Evolutionary conservation across 2,888 invertebrate genomes (phyloP).

Genomic region (Zeuzera pyrina): DNA sequence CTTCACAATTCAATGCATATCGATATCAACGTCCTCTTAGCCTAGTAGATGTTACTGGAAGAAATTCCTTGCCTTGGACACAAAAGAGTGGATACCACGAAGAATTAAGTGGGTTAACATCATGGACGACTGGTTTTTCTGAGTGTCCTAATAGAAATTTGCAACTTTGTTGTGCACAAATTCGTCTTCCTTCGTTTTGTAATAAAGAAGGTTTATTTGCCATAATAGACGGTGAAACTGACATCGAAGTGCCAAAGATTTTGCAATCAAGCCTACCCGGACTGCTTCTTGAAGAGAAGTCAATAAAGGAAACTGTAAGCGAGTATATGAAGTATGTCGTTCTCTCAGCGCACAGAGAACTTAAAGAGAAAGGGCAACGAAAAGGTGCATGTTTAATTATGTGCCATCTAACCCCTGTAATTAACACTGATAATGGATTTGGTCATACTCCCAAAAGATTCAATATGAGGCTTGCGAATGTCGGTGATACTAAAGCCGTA

Average conservation of each 20-base stretch:
- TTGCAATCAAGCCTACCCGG: slow-evolving; percentile 84
- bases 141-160: slow-evolving; percentile 85
- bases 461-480: slow-evolving; percentile 80
- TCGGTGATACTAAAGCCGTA: slow-evolving; percentile 84
- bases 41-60: slow-evolving; percentile 87
- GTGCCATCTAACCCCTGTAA: slow-evolving; percentile 79
- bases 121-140: slow-evolving; percentile 89
- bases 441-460: slow-evolving; percentile 76
- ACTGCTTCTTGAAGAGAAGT: slow-evolving; percentile 84
- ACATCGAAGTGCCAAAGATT: slow-evolving; percentile 77
- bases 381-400: slow-evolving; percentile 82
- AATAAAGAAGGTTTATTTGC: slow-evolving; percentile 87
- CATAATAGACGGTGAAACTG: slow-evolving; percentile 86
- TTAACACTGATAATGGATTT: slow-evolving; percentile 73
- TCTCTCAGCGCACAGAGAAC: slow-evolving; percentile 83
- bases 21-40: slow-evolving; percentile 86
- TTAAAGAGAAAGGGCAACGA: slow-evolving; percentile 81
- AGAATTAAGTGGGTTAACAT: slow-evolving; percentile 72
- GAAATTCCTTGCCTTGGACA: slow-evolving; percentile 78
- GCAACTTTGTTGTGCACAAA: slow-evolving; percentile 83
- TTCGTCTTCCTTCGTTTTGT: slow-evolving; percentile 84
- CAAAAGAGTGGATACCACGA: slow-evolving; percentile 65
- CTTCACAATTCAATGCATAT: slow-evolving; percentile 85
- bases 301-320: slow-evolving; percentile 83
- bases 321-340: slow-evolving; percentile 91